phyloP scores from a whole-genome alignment of 2,888 invertebrate genomes.

The Venusia cambrica region DNA sequence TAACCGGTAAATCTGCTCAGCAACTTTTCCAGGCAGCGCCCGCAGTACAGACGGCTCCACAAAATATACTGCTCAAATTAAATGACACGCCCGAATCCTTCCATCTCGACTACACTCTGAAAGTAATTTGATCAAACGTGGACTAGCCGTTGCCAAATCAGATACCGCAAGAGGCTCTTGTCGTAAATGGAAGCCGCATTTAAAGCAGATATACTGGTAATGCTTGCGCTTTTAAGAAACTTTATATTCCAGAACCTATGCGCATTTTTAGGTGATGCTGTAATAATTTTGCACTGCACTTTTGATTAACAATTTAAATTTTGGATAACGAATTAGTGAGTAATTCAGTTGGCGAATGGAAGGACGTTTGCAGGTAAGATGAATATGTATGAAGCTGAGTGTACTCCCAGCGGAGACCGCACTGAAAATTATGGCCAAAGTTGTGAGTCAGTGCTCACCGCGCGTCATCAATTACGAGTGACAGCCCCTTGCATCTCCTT shows the following conservation, averaged over 20 bases:
- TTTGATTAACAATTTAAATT: slow-evolving; percentile 20
- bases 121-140: slow-evolving; percentile 29
- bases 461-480: slow-evolving; percentile 37
- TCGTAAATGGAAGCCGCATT: slow-evolving; percentile 25
- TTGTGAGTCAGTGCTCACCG: slow-evolving; percentile 32
- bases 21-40: slow-evolving; percentile 27
- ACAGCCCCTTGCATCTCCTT: slow-evolving; percentile 27
- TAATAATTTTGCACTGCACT: slow-evolving; percentile 3
- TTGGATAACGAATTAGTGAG: slow-evolving; percentile 14
- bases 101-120: slow-evolving; percentile 15
- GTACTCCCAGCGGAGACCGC: slow-evolving; percentile 28
- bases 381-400: slow-evolving; percentile 32
- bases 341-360: slow-evolving; percentile 22
- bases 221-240: slow-evolving; percentile 19
- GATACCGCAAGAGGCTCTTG: slow-evolving; percentile 26
- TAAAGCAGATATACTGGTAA: slow-evolving; percentile 24
- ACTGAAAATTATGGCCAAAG: slow-evolving; percentile 38
- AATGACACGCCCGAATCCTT: slow-evolving; percentile 1
- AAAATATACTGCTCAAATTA: slow-evolving; percentile 9
- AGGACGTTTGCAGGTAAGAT: slow-evolving; percentile 31
- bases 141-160: slow-evolving; percentile 30
- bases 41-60: slow-evolving; percentile 17
- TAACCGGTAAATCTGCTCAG: slow-evolving; percentile 35
- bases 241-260: slow-evolving; percentile 10
- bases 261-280: slow-evolving; percentile 17